Evolutionary conservation across 2,113 vertebrate species (phyloP), one percentile per base, ranked within the genome.

Genomic region (Hyperopisus bebe): DNA sequence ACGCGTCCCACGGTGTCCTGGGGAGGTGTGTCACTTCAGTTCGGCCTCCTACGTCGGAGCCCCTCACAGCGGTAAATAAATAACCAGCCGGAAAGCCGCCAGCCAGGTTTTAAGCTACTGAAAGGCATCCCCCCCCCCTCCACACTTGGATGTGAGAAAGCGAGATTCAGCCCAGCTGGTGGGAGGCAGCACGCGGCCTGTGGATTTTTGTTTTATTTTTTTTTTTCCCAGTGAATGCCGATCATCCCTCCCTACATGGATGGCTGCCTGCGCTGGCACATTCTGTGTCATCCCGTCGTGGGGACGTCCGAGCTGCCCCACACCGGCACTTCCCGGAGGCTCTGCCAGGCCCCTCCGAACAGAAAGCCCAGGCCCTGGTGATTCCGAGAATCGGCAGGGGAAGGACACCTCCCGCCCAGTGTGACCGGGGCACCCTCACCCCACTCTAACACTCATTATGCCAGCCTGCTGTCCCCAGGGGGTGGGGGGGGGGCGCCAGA

Each of bases 371-470:
- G 89, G 31, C 89, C 87, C 88, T 86, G 70, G 91, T n/a, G 39
- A 77, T 90, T 90, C 89, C 7, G 15, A 17, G 39, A 58, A 50
- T 83, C 87, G 88, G 90, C 91, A 90, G 90, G 83, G 62, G 90
- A 90, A 87, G 88, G 74, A 89, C 27, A 13, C 83, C 44, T 46
- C 51, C n/a, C 89, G 90, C 88, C 88, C 80, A 90, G 90, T 91
- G 91, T 90, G 89, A 92, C 87, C 74, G 91, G 39, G 90, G 91
- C 90, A 94, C 87, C 90, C 90, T 91, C 90, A 91, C 90, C 90
- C 92, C 88, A 90, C 90, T 91, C 90, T 92, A 92, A 93, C 93
- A 94, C 93, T 94, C 92, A 93, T 94, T 94, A 94, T 91, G 89
- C 89, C 84, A 90, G 88, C 89, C 77, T 35, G 19, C 87, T 86